Conservation (phyloP, 2,113 vertebrate genomes). For the Mellivora capensis region DNA sequence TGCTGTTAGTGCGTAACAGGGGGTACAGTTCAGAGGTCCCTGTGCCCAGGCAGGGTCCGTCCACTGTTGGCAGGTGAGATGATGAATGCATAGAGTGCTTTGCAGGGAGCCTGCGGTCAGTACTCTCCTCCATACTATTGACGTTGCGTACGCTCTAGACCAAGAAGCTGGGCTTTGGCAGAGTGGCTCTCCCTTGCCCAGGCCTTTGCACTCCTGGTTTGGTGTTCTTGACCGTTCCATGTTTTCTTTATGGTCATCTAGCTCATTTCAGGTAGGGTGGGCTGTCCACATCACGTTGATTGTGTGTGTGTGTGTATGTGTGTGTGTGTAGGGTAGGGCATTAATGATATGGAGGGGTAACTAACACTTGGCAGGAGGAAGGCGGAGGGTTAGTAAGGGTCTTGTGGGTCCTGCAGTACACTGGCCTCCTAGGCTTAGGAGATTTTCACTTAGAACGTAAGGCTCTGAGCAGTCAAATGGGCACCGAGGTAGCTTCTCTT, state of each 20-base stretch:
- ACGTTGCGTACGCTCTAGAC: too few relatives aligned
- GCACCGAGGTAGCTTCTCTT: not conserved
- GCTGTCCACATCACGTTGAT: not conserved
- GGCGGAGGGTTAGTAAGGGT: not conserved
- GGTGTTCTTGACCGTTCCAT: not conserved
- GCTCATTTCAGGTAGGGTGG: not conserved
- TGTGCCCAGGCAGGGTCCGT: fast-evolving
- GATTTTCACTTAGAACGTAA: not conserved
- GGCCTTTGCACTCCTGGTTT: not conserved
- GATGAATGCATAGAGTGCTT: fast-evolving
- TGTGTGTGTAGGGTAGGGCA: not conserved
- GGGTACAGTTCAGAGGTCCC: not conserved
- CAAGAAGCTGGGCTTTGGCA: not conserved
- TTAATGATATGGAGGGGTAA: not conserved
- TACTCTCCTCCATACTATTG: fast-evolving
- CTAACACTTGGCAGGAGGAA: not conserved
- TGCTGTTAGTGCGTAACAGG: too few relatives aligned
- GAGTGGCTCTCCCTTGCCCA: not conserved
- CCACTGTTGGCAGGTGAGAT: not conserved
- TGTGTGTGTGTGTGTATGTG: not conserved
- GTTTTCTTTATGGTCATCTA: not conserved
- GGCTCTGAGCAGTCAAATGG: not conserved
- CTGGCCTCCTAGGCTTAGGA: not conserved
- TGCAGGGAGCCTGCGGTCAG: not conserved
- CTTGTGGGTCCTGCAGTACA: not conserved